Conservation (phyloP, 2,797 vertebrate species). For the Alauda arvensis region DNA sequence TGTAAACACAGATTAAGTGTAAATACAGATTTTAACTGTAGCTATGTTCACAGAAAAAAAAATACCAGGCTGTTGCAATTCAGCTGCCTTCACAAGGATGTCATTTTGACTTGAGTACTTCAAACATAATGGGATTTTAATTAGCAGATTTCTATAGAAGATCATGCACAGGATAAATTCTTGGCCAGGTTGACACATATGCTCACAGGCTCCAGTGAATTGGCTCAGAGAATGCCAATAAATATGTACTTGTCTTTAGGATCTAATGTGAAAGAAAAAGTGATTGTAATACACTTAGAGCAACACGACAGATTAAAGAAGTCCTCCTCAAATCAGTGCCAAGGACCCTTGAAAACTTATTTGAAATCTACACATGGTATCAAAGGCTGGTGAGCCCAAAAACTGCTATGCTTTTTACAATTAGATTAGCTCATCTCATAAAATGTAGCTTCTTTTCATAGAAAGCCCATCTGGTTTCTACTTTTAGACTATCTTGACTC, state of each 20-base stretch:
- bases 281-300: not conserved
- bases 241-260: not conserved
- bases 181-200: not conserved
- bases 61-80: not conserved
- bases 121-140: not conserved
- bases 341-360: not conserved
- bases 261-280: not conserved
- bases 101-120: not conserved
- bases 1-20: not conserved
- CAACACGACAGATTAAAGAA: not conserved
- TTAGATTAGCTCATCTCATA: not conserved
- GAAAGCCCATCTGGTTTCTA: not conserved
- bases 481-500: not conserved
- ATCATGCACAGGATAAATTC: not conserved
- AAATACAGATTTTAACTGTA: not conserved
- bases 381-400: not conserved
- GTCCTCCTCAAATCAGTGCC: not conserved
- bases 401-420: not conserved
- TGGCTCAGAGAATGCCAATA: not conserved
- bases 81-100: not conserved
- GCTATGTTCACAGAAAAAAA: not conserved
- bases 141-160: not conserved
- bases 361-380: not conserved
- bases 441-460: not conserved
- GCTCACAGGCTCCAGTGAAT: not conserved